Base-by-base conservation (phyloP, 2,888 invertebrate species). In the Aspidapion aeneum region DNA sequence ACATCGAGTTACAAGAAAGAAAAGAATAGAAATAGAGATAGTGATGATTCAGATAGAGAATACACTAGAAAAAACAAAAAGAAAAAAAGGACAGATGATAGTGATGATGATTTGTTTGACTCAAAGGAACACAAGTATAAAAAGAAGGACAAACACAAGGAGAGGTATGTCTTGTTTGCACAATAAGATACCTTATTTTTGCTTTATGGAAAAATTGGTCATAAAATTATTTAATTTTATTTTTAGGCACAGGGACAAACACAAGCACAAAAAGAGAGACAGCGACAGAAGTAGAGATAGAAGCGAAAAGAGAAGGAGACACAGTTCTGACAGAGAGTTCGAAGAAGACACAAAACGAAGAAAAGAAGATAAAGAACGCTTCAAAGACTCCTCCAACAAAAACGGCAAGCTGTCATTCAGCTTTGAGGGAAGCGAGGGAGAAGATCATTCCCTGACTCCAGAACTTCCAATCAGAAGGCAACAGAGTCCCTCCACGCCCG, bases 81-180 rank as follows among this genome's bases (percentile, higher is more conserved):
- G 5, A 48, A 48, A 56, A 55, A 22, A 18, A 61, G 58, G 35
- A 49, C 55, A 0, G 60, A 60, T 35, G 18, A 60, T 17, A 56
- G 57, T 61, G 21, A 51, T 21, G 57, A 61, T 18, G 62, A 65
- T 35, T 12, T 35, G 35, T 35, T 35, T 35, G 35, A 35, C 5
- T 7, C 35, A 18, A 60, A 56, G 49, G 62, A 63, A 57, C 58
- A 64, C 48, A 59, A 20, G 7, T 9, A 16, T 21, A 22, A 73
- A 71, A 74, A 68, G 69, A 67, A 60, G 63, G 66, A 63, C 69
- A 73, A 63, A 63, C 63, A 69, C 49, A 66, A 67, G 54, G 59
- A 61, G 19, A 58, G 63, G 50, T 35, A 7, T 7, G 35, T 35
- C 12, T n/a, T n/a, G n/a, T n/a, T n/a, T n/a, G n/a, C n/a, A n/a